A percentile compares a stretch with the other conserved stretches of the same genome.
Evolutionary conservation across 2,113 vertebrate species (phyloP).

Genomic region (Boulengeromyrus knoepffleri): DNA sequence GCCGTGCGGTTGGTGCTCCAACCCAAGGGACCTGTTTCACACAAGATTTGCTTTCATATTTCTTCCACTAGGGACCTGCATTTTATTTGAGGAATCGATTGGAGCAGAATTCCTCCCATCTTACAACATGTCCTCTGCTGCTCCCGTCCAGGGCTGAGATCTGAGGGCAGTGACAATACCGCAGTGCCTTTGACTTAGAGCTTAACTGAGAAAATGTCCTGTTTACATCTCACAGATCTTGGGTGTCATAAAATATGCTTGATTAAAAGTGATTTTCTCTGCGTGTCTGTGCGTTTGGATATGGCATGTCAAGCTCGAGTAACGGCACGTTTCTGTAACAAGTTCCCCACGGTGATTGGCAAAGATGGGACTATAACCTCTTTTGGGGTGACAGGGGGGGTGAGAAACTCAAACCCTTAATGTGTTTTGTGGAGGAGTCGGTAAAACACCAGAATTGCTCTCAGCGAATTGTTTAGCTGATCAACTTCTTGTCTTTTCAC

Average conservation of each 20-base stretch:
- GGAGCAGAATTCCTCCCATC: constrained; percentile 8
- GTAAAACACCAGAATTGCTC: neutral
- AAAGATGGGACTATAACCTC: neutral
- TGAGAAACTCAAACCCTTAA: neutral
- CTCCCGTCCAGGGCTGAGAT: neutral
- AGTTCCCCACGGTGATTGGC: neutral
- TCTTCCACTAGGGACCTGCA: neutral
- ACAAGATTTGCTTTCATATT: constrained; percentile 25
- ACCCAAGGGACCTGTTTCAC: constrained; percentile 10
- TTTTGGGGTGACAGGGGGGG: neutral
- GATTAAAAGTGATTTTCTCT: neutral
- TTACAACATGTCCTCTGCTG: neutral
- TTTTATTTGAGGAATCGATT: constrained; percentile 23
- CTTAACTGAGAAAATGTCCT: neutral
- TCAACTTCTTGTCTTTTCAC: neutral
- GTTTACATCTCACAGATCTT: neutral
- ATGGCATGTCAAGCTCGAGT: neutral
- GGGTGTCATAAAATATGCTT: neutral
- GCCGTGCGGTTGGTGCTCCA: constrained; percentile 1
- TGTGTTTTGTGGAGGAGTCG: neutral
- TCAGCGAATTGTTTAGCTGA: neutral
- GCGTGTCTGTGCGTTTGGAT: neutral
- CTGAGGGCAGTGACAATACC: neutral
- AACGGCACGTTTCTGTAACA: neutral
- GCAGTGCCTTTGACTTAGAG: neutral